Percentiles rank a stretch among this genome's conserved stretches.
These are phyloP conservation scores for Philotrypesis tridentata DNA, from an alignment of 1,140 invertebrate species.

Conservation along the genomic window DNA sequence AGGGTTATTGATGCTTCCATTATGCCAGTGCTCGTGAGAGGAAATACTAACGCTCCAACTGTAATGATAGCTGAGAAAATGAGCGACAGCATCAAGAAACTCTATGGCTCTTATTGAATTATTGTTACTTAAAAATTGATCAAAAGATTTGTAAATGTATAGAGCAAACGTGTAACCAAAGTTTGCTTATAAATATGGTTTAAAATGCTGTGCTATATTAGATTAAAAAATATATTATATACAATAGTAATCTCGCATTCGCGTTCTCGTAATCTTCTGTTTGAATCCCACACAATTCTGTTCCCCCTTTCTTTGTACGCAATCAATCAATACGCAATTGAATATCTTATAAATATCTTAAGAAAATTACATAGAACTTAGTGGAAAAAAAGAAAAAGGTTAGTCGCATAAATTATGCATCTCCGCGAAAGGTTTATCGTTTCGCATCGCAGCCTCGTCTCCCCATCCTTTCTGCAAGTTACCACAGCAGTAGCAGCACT, in stretches of 20 bases:
- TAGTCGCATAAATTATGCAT: conserved; percentile 18
- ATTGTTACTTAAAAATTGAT: no score
- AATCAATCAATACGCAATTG: background rate
- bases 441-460: conserved; percentile 60
- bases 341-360: background rate
- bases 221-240: no score
- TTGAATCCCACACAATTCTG: background rate
- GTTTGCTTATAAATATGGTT: no score
- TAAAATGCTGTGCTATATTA: no score
- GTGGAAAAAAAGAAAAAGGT: background rate
- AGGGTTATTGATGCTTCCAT: conserved; percentile 18
- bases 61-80: conserved; percentile 76
- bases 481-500: conserved; percentile 42
- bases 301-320: no score
- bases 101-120: no score
- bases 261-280: no score
- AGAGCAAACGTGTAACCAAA: no score
- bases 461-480: conserved; percentile 52
- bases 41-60: conserved; percentile 72
- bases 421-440: background rate
- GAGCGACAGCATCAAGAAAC: conserved; percentile 69
- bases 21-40: conserved; percentile 57
- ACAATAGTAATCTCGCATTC: no score
- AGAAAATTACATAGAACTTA: background rate
- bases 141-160: no score